Percentiles rank a stretch among this genome's conserved stretches.
Conservation (phyloP, 2,888 invertebrate genomes). For the Pseudoips prasinana region DNA sequence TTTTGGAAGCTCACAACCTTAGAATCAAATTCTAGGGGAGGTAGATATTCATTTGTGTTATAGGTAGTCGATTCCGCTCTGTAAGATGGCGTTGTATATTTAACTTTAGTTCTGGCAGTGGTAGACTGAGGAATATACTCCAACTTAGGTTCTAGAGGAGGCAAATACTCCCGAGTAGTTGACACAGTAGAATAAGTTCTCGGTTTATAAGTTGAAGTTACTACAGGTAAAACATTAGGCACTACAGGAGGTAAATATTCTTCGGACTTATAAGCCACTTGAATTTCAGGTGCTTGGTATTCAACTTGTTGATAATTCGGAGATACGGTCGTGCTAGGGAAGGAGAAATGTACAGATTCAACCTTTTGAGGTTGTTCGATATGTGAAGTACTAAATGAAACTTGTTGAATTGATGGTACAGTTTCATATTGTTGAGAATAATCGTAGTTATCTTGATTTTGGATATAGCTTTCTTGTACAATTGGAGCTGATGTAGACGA, state of each 20-base stretch:
- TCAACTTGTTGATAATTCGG: constrained; percentile 54
- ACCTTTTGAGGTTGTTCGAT: constrained; percentile 48
- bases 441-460: constrained; percentile 48
- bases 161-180: constrained; percentile 45
- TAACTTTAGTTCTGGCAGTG: constrained; percentile 45
- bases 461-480: constrained; percentile 21
- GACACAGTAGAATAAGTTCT: constrained; percentile 50
- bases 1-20: constrained; percentile 48
- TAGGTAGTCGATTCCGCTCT: constrained; percentile 52
- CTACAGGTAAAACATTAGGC: constrained; percentile 43
- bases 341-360: constrained; percentile 58
- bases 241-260: constrained; percentile 68
- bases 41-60: constrained; percentile 55
- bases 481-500: constrained; percentile 48
- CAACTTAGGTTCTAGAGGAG: constrained; percentile 32
- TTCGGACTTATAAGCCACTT: constrained; percentile 62
- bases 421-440: constrained; percentile 41
- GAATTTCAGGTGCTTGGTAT: constrained; percentile 66
- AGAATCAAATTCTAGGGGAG: constrained; percentile 44
- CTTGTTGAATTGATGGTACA: constrained; percentile 33
- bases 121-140: constrained; percentile 43
- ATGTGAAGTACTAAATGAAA: constrained; percentile 53
- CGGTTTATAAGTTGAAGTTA: constrained; percentile 55
- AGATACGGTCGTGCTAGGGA: constrained; percentile 47
- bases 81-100: constrained; percentile 50